phyloP scores from a whole-genome alignment of 1,140 invertebrate genomes.

The Heliconius hermathena region DNA sequence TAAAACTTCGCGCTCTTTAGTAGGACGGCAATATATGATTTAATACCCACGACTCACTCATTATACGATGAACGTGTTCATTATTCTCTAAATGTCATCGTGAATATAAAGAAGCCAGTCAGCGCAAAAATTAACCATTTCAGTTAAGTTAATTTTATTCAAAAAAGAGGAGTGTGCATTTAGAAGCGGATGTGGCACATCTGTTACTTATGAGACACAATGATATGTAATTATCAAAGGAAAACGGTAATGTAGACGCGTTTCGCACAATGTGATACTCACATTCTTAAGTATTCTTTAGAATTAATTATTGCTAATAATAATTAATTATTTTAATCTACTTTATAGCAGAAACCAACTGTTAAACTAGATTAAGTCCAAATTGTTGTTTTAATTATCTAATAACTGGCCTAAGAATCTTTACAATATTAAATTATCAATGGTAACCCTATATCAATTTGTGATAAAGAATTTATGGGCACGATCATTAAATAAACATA shows the following conservation, averaged over 20 bases:
- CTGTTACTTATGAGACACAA: constrained; percentile 73
- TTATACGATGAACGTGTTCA: constrained; percentile 7
- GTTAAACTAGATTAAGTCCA: not conserved
- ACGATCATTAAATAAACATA: constrained; percentile 18
- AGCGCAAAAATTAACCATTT: constrained; percentile 39
- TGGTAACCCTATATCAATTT: constrained; percentile 21
- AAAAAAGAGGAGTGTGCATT: constrained; percentile 48
- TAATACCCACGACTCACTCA: constrained; percentile 1
- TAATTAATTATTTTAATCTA: not conserved
- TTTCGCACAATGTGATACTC: constrained; percentile 74
- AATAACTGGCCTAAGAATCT: not conserved
- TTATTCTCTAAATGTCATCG: constrained; percentile 15
- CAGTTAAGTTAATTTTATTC: constrained; percentile 46
- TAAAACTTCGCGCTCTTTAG: constrained; percentile 33
- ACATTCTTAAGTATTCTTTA: constrained; percentile 37
- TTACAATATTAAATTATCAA: constrained; percentile 6
- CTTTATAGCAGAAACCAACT: not conserved
- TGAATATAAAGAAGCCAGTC: constrained; percentile 33
- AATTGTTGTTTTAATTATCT: not conserved
- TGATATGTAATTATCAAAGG: constrained; percentile 73
- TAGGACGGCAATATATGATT: constrained; percentile 13
- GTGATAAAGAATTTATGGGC: constrained; percentile 18
- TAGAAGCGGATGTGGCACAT: constrained; percentile 76
- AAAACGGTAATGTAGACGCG: constrained; percentile 44
- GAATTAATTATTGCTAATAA: no score